Conservation (phyloP, 2,113 vertebrate species). For the Hippocampus comes region DNA sequence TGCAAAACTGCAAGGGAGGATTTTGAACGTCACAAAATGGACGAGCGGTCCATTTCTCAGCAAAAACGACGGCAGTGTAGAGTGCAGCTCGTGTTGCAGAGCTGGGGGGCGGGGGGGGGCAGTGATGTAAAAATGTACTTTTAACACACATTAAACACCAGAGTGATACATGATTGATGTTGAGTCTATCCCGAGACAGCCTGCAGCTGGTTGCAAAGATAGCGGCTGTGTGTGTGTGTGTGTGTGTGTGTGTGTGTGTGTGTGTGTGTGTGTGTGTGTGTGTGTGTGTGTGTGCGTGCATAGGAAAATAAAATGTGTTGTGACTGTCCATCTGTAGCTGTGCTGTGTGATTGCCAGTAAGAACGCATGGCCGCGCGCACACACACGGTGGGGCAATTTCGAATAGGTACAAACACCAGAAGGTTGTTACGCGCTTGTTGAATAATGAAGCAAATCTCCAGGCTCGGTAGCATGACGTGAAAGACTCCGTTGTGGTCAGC, state of each 20-base stretch:
- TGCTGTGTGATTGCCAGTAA: not conserved
- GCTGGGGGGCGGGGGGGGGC: not conserved
- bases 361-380: constrained; percentile 21
- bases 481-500: not conserved
- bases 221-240: not conserved
- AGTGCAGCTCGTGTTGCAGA: constrained; percentile 13
- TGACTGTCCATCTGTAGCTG: constrained; percentile 6
- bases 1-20: too few relatives aligned
- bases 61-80: not conserved
- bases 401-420: not conserved
- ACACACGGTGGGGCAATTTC: constrained; percentile 7
- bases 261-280: not conserved
- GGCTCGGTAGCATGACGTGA: not conserved
- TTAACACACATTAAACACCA: not conserved
- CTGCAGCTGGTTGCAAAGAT: constrained; percentile 25
- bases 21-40: not conserved
- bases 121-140: constrained; percentile 12
- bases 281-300: not conserved
- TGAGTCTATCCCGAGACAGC: constrained; percentile 27
- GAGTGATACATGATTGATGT: constrained; percentile 18
- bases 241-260: not conserved
- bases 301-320: constrained; percentile 12
- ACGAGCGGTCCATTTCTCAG: not conserved
- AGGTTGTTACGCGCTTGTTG: not conserved
- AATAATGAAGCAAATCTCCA: not conserved